Conservation (phyloP, 1,140 invertebrate genomes). For the Solen grandis region DNA sequence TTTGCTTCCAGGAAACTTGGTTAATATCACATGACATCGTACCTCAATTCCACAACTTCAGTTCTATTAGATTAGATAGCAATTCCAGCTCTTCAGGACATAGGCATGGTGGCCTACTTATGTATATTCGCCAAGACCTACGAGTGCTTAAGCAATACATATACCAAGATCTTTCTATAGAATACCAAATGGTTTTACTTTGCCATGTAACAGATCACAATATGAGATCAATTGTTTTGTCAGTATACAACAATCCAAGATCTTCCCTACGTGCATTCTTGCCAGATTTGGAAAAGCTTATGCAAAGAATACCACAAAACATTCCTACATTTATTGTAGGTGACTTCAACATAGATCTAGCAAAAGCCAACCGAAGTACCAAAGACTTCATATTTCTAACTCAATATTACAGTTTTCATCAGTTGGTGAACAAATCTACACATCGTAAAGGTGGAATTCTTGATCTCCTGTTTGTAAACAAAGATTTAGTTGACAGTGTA, state of each 20-base stretch:
- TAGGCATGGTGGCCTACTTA: neutral
- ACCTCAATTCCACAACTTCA: neutral
- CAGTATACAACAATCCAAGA: neutral
- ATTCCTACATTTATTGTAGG: neutral
- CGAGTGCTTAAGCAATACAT: neutral
- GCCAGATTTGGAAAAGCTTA: neutral
- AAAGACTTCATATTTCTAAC: neutral
- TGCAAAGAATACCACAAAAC: neutral
- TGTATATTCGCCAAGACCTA: neutral
- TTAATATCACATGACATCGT: neutral
- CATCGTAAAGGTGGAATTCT: slow-evolving; percentile 15
- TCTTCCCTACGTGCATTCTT: neutral
- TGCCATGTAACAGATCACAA: too few species aligned
- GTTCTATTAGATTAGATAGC: neutral
- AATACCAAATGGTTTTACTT: too few species aligned
- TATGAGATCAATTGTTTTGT: neutral
- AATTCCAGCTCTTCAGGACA: neutral
- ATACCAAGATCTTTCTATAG: neutral
- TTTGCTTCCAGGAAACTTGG: slow-evolving; percentile 7
- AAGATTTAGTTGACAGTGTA: neutral
- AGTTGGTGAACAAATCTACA: neutral
- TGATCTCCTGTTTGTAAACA: neutral
- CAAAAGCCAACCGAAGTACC: neutral
- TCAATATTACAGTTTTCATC: neutral
- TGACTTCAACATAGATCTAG: slow-evolving; percentile 12